Evolutionary conservation across 2,113 vertebrate genomes (phyloP).

Genomic region (Patagioenas fasciata): DNA sequence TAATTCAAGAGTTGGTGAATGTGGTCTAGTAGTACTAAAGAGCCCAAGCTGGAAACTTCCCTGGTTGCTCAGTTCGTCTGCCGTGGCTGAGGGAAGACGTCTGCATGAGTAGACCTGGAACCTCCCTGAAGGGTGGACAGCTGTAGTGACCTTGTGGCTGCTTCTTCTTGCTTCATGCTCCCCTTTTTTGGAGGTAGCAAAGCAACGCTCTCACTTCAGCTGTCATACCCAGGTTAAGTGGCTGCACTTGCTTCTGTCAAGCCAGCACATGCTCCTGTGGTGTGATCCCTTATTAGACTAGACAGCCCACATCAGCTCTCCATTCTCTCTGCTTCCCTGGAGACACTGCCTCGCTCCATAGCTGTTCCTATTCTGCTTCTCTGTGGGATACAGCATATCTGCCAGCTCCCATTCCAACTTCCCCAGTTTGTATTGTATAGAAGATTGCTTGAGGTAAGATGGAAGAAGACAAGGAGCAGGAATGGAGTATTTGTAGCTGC

Average conservation of each 20-base stretch:
- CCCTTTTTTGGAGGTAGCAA: not conserved
- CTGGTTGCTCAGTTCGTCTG: not conserved
- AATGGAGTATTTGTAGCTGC: not conserved
- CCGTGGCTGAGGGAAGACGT: not conserved
- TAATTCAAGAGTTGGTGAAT: not conserved
- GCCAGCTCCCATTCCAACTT: conserved; percentile 6
- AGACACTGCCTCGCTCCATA: conserved; percentile 35
- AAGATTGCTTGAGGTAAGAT: not conserved
- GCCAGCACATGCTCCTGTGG: conserved; percentile 65
- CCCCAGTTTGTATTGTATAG: not conserved
- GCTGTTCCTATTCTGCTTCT: conserved; percentile 59
- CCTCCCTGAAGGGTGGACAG: not conserved
- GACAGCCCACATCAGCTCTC: conserved; percentile 79
- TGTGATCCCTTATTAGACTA: conserved; percentile 82
- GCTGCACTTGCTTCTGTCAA: conserved; percentile 72
- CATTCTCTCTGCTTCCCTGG: conserved; percentile 49
- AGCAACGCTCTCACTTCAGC: conserved; percentile 32
- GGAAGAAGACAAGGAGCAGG: not conserved
- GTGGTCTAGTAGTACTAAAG: not conserved
- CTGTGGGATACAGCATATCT: conserved; percentile 46
- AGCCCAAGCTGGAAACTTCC: not conserved
- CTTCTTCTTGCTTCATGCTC: not conserved
- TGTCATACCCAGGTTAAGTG: conserved; percentile 68
- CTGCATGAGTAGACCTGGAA: not conserved
- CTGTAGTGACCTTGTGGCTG: not conserved